Base-by-base conservation (phyloP, 2,797 vertebrate genomes). In the Pteronotus mesoamericanus region DNA sequence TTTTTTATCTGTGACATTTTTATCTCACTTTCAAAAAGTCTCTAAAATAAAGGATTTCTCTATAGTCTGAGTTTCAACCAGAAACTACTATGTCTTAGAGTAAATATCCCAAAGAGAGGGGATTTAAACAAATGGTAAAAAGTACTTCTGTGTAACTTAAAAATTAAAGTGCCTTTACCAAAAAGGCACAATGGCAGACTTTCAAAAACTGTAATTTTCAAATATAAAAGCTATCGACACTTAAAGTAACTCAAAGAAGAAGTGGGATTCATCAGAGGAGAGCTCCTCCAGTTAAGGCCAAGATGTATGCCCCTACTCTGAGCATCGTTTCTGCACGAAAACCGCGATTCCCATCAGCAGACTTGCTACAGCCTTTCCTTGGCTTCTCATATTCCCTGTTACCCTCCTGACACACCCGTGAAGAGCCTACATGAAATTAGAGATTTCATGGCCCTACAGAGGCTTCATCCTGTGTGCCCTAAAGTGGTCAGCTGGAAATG, bases 81-180 rank as follows among this genome's bases (percentile, higher is more conserved):
- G 68, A 51, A 96, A 94, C 95, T 96, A 97, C 92, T 74, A 79
- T 91, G 57, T 94, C 95, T 97, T 87, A 92, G 21, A 68, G 59
- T 29, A 97, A 98, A 97, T 94, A 94, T 78, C 72, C 75, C 34
- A 64, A 75, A 96, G 79, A 97, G 86, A 82, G 95, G 61, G 26
- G 90, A 86, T 53, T 37, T 14, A 5, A 85, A 83, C 97, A 85
- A 42, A 82, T 6, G 46, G 3, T 9, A 24, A 10, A 89, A 5
- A 6, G n/a, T 26, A 34, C 29, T 80, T 72, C 83, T 95, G 72
- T 85, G 84, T 80, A 96, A 95, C 89, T 94, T 91, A 89, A 94
- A 39, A 88, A 72, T 94, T 82, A 84, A 90, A 95, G 10, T 10
- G 37, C 10, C 75, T 79, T 89, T 77, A 51, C 15, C 66, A 44